Percentiles rank a stretch among this genome's conserved stretches.
These are phyloP conservation scores for Phenacoccus solenopsis DNA, from an alignment of 1,140 invertebrate species.

Conservation along the genomic window DNA sequence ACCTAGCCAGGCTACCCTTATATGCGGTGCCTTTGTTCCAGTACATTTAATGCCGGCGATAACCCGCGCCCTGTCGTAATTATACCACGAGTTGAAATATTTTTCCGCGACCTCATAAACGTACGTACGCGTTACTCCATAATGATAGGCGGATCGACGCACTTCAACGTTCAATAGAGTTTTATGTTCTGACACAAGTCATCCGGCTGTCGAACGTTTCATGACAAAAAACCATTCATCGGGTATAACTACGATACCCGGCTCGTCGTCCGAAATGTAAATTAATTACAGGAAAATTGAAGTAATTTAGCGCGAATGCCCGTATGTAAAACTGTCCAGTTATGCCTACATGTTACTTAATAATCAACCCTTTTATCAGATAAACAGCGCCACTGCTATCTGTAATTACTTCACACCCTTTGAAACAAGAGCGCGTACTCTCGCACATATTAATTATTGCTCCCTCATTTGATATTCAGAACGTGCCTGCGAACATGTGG, in stretches of 20 bases:
- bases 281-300: slow-evolving; percentile 17
- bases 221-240: slow-evolving; percentile 15
- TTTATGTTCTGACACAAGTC: background rate
- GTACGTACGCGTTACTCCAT: background rate
- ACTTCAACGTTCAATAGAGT: background rate
- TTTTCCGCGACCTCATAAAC: no score
- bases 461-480: slow-evolving; percentile 15
- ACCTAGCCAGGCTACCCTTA: no score
- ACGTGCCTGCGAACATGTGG: slow-evolving; percentile 12
- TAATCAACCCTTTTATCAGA: slow-evolving; percentile 16
- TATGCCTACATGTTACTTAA: slow-evolving; percentile 14
- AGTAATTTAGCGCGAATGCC: slow-evolving; percentile 8
- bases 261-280: background rate
- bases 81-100: no score
- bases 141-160: background rate
- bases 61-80: no score
- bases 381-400: background rate
- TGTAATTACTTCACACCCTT: slow-evolving; percentile 17
- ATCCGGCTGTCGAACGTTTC: slow-evolving; percentile 10
- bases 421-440: slow-evolving; percentile 17
- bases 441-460: slow-evolving; percentile 16
- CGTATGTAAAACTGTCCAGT: slow-evolving; percentile 17
- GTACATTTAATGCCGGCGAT: no score
- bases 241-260: background rate
- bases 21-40: no score